Percentiles rank a stretch among this genome's conserved stretches.
These are phyloP conservation scores for Gadopsis bispinosus DNA, from an alignment of 2,797 vertebrate genomes.

Conservation along the genomic window DNA sequence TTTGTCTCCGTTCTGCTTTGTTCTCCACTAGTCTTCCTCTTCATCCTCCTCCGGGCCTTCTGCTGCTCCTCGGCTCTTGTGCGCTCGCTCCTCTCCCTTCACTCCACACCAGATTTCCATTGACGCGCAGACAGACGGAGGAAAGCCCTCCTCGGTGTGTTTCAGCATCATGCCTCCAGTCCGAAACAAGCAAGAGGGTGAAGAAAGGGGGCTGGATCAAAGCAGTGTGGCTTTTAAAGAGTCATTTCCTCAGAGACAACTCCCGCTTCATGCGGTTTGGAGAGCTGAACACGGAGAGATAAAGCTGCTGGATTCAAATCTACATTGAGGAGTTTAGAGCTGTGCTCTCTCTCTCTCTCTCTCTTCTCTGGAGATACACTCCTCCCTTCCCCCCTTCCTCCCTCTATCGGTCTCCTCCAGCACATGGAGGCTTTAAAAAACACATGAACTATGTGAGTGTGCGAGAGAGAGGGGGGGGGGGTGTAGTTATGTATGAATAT, in stretches of 20 bases:
- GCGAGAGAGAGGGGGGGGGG: slow-evolving; percentile 5
- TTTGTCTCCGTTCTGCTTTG: slow-evolving; percentile 19
- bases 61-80: slow-evolving; percentile 46
- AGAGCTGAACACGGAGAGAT: slow-evolving; percentile 19
- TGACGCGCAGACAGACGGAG: slow-evolving; percentile 58
- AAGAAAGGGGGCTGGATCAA: slow-evolving; percentile 20
- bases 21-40: slow-evolving; percentile 53
- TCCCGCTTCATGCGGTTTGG: slow-evolving; percentile 36
- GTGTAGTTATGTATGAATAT: slow-evolving; percentile 17
- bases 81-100: slow-evolving; percentile 48
- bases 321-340: slow-evolving; percentile 50
- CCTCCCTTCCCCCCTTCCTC: slow-evolving; percentile 47
- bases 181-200: slow-evolving; percentile 1
- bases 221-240: slow-evolving; percentile 37
- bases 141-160: slow-evolving; percentile 62
- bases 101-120: slow-evolving; percentile 64
- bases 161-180: slow-evolving; percentile 64
- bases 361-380: slow-evolving; percentile 54
- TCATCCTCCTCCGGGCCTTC: slow-evolving; percentile 47
- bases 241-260: slow-evolving; percentile 44
- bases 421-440: slow-evolving; percentile 71
- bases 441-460: slow-evolving; percentile 42
- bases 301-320: slow-evolving; percentile 49
- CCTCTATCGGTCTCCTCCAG: slow-evolving; percentile 54
- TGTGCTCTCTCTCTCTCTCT: slow-evolving; percentile 37